Base-by-base conservation (phyloP, 2,888 invertebrate genomes). In the Hirtodrosophila duncani region DNA sequence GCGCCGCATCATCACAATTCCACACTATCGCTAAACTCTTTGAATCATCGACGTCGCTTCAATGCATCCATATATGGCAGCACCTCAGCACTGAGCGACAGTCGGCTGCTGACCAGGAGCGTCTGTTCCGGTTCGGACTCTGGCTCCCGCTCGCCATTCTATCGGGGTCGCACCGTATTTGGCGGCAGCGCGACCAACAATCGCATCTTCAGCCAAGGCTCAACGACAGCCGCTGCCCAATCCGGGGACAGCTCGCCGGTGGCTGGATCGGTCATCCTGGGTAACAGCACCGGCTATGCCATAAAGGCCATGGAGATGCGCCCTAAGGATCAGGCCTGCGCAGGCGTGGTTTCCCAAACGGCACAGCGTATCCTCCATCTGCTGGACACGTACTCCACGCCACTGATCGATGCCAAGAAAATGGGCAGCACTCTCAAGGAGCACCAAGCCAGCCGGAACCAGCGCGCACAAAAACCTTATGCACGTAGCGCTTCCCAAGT, bases 361-460 rank as follows among this genome's bases (percentile, higher is more conserved):
- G 92, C 96, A 0, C 91, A 92, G 69, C 90, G 92, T 59, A 93
- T 97, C 61, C 87, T 96, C 72, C 92, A 93, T 71, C 89, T 94
- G 3, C 87, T 97, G 44, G 94, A 96, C 83, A 91, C 92, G 69
- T 94, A 93, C 86, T 92, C 94, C 0, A 93, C 95, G 1, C 94
- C 96, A 0, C 86, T 95, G 38, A 88, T 88, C 30, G 95, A 95
- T 84, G 94, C 93, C 1, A 92, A 91, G 79, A 92, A 92, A 80
- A 93, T 95, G 84, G 93, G 94, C 2, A 83, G 72, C 48, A 83
- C 79, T 24, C 48, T 85, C 10, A 84, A 78, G 30, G 70, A 81
- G 6, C 68, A 70, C 43, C 60, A 79, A 13, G 33, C 14, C 7
- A 38, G 27, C 5, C 23, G 18, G 8, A 65, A 66, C 36, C 66